Percentiles rank a stretch among this genome's conserved stretches.
phyloP scores from a whole-genome alignment of 1,140 invertebrate species.

The Teleopsis dalmanni region DNA sequence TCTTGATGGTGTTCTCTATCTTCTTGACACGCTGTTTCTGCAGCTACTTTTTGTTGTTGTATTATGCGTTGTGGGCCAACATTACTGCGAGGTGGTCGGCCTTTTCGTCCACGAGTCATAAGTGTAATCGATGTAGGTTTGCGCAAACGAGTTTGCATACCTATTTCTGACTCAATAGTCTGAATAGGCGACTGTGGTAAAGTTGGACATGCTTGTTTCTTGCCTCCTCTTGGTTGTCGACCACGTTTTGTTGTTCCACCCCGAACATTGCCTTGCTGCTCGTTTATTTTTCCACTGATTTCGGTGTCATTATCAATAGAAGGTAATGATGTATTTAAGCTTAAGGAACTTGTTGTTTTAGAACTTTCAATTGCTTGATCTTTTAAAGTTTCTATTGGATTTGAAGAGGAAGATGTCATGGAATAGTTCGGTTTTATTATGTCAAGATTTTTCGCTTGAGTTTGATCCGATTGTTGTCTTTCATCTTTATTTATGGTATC shows the following conservation, averaged over 20 bases:
- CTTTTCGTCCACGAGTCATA: constrained; percentile 31
- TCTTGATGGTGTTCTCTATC: constrained; percentile 8
- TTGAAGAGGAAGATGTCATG: too few relatives aligned
- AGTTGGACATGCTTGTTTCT: constrained; percentile 20
- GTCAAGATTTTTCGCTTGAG: too few relatives aligned
- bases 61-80: constrained; percentile 28
- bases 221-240: constrained; percentile 33
- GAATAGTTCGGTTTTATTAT: too few relatives aligned
- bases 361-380: constrained; percentile 13
- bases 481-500: constrained; percentile 47
- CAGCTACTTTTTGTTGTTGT: constrained; percentile 25
- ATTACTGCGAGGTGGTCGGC: constrained; percentile 32
- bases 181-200: neutral
- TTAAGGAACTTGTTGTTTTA: too few relatives aligned
- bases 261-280: neutral
- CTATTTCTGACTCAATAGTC: constrained; percentile 9
- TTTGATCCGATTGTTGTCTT: constrained; percentile 18
- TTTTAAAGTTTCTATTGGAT: too few relatives aligned
- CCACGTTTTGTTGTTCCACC: constrained; percentile 30
- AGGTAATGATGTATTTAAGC: too few relatives aligned
- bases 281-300: too few relatives aligned
- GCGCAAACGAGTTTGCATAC: constrained; percentile 30
- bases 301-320: too few relatives aligned
- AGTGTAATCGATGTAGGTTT: constrained; percentile 16
- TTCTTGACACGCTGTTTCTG: constrained; percentile 15